A percentile compares a stretch with the other conserved stretches of the same genome.
These are phyloP conservation scores for Ptilodon capucinus DNA, from an alignment of 2,888 invertebrate species.

Conservation along the genomic window DNA sequence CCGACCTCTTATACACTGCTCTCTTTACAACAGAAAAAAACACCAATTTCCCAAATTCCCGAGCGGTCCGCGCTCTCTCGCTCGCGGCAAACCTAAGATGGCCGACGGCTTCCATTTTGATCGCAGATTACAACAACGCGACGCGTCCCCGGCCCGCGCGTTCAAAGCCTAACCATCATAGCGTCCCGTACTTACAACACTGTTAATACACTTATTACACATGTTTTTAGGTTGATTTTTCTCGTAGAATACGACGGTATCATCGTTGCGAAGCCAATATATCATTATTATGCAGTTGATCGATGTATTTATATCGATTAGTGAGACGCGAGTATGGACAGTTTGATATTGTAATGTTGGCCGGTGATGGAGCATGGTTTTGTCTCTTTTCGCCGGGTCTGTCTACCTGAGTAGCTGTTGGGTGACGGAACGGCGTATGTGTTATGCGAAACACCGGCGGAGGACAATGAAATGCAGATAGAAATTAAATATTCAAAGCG, in stretches of 20 bases:
- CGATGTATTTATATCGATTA: conserved; percentile 70
- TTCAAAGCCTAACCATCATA: conserved; percentile 74
- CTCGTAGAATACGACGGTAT: conserved; percentile 69
- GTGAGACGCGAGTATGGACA: conserved; percentile 53
- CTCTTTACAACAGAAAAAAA: conserved; percentile 81
- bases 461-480: conserved; percentile 25
- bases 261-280: conserved; percentile 34
- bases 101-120: conserved; percentile 81
- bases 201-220: conserved; percentile 72
- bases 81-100: conserved; percentile 79
- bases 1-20: conserved; percentile 81
- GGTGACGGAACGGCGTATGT: conserved; percentile 9
- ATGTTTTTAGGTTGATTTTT: conserved; percentile 79
- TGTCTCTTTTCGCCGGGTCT: conserved; percentile 58
- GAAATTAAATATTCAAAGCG: conserved; percentile 14
- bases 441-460: conserved; percentile 4
- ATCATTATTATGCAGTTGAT: conserved; percentile 28
- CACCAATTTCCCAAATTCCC: conserved; percentile 82
- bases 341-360: conserved; percentile 45
- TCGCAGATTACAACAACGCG: conserved; percentile 76
- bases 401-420: conserved; percentile 41
- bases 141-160: conserved; percentile 67
- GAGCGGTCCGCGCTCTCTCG: conserved; percentile 75
- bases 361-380: conserved; percentile 49
- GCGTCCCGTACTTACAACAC: conserved; percentile 59